Base-by-base conservation (phyloP, 2,888 invertebrate genomes). In the Drosophila lutescens region DNA sequence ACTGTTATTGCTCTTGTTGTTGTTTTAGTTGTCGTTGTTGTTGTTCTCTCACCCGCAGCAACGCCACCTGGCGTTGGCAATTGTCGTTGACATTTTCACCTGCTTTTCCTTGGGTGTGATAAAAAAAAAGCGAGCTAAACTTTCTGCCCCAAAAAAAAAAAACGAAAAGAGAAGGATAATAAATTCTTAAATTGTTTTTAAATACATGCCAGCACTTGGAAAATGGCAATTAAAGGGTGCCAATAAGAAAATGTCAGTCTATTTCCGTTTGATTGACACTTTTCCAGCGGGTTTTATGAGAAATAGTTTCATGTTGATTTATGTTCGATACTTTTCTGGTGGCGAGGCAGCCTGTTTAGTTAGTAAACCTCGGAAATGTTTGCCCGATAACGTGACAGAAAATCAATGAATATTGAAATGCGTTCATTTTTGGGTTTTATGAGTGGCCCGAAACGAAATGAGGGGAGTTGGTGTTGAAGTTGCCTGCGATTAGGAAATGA, bases 71-170 rank as follows among this genome's bases (percentile, higher is more conserved):
- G 82, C 75, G 74, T 36, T 63, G 72, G 77, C 82, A 82, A 85
- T 85, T 85, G 79, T 80, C 81, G 88, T 83, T 85, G 85, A 86
- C 72, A 72, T 72, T 72, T 74, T 74, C 67, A 66, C 71, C 67
- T 74, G 72, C 55, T 74, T 70, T 51, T 50, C 63, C 63, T n/a
- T 13, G 20, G 44, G 69, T 57, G 57, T 54, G 54, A 53, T 70
- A 67, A 68, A 74, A 79, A 80, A 72, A 72, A 74, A 41, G 17
- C 34, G 2, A 56, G 40, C 40, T 38, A 86, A 79, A 80, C 65
- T 78, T 69, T 58, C 38, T 53, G 38, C 20, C 26, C 7, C 34
- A 41, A 46, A 51, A 53, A 34, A 53, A 34, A 61, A 1, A 53
- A 54, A 10, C 12, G 17, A 50, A 36, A 56, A 58, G 32, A 60